Base-by-base conservation (phyloP, 2,888 invertebrate species). In the Mesochorus sp. region DNA sequence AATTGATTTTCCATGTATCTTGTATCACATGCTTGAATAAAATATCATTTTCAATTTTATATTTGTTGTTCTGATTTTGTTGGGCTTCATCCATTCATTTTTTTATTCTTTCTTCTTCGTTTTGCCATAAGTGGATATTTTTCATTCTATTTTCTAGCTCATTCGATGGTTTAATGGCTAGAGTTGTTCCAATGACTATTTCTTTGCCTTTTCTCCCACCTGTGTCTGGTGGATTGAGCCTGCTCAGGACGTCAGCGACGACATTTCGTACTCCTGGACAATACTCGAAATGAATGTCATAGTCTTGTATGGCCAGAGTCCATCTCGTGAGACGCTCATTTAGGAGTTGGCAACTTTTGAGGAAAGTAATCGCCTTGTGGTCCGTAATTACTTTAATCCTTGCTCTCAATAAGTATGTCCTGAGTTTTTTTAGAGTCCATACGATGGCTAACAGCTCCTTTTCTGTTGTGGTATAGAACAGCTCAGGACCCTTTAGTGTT, bases 391-490 rank as follows among this genome's bases (percentile, higher is more conserved):
- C 37, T 21, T 4, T 10, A 1, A 57, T 57, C 1, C 10, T 1
- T 3, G 55, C 55, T 2, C 44, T 10, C 1, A 26, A 14, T 0
- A 61, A 10, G 8, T 44, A 61, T 0, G 44, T 61, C 19, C 61
- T 3, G 14, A 61, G 44, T 8, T 61, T 61, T 12, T 44, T 12
- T 10, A 61, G 5, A 0, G 49, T 31, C 62, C 47, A 62, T 0
- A 62, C 34, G 0, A 49, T 21, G 3, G 47, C 62, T 2, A 62
- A 3, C 3, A 62, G 17, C 19, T 62, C 62, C n/a, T 62, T 62
- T 8, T 62, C 62, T 0, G 34, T 62, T 2, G 19, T 47, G 0
- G 14, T 47, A 4, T 47, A 47, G 2, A 8, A 1, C 0, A 47
- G 6, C 19, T 47, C 47, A 0, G 47, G 19, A 1, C 47, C 21